Base-by-base conservation (phyloP, 2,888 invertebrate genomes). In the Xylota segnis region DNA sequence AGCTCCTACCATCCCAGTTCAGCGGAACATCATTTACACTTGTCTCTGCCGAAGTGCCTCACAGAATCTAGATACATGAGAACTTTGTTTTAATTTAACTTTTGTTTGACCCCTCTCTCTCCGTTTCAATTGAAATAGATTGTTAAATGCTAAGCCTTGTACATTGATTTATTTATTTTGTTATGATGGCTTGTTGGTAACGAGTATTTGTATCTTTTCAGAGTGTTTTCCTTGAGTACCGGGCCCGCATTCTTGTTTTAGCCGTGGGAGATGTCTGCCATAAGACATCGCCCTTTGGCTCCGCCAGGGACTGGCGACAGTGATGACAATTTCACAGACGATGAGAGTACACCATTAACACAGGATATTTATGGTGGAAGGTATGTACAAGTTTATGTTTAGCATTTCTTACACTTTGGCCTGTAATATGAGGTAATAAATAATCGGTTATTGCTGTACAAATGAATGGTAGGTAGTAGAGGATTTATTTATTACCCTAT, bases 331-430 rank as follows among this genome's bases (percentile, higher is more conserved):
- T 95, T 95, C 91, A 96, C 97, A 45, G 97, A 97, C 92, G 97
- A 97, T 90, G 97, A 97, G 93, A 96, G 96, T 90, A 95, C 96
- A 87, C 97, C 97, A 87, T 94, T 97, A 90, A 96, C 96, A 87
- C 96, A 96, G 90, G 97, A 97, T 90, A 96, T 97, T 90, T 97
- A 98, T 91, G 96, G 96, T 88, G 97, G 97, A 93, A 97, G 97
- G 98, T 98, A 93, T 93, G 94, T 89, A n/a, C n/a, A n/a, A n/a
- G n/a, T n/a, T n/a, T n/a, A 23, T 23, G 23, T 23, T 65, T 6
- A 10, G n/a, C 37, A 23, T 43, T 27, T 40, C 45, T 27, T 52
- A 54, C 37, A 2, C 14, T 23, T 12, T 4, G 4, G 14, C 9
- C 9, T 56, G 10, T 14, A n/a, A 12, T 14, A 7, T 32, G 54